Evolutionary conservation across 2,888 invertebrate species (phyloP).

Genomic region (Sisyra terminalis): DNA sequence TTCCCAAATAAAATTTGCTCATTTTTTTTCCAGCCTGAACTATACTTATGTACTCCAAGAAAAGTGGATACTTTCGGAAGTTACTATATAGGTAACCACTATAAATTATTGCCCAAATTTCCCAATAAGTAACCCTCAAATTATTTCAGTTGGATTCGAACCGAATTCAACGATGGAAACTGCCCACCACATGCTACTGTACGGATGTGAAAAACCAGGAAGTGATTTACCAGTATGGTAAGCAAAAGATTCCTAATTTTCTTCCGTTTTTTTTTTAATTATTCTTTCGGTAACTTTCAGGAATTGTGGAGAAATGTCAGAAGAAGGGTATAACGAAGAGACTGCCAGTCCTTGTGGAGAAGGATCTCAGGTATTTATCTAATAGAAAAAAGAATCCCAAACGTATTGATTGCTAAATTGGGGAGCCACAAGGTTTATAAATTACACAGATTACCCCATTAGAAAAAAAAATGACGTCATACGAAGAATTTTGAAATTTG

Average conservation of each 20-base stretch:
- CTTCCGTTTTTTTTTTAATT: neutral
- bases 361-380: constrained; percentile 48
- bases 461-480: too few relatives aligned
- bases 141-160: constrained; percentile 61
- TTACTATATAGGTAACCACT: constrained; percentile 67
- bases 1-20: too few relatives aligned
- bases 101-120: neutral
- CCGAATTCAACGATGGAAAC: constrained; percentile 83
- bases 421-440: too few relatives aligned
- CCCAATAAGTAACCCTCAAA: neutral
- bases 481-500: too few relatives aligned
- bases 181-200: constrained; percentile 86
- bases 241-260: constrained; percentile 17
- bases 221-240: constrained; percentile 56
- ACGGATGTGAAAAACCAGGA: constrained; percentile 74
- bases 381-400: too few relatives aligned
- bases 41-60: constrained; percentile 82
- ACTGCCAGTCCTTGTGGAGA: constrained; percentile 59
- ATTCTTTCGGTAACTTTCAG: constrained; percentile 24
- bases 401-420: too few relatives aligned
- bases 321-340: constrained; percentile 29
- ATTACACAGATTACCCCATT: too few relatives aligned
- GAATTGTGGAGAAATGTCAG: constrained; percentile 89
- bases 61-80: constrained; percentile 57
- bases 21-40: constrained; percentile 58